A percentile compares a stretch with the other conserved stretches of the same genome.
These are phyloP conservation scores for Girardinichthys multiradiatus DNA, from an alignment of 2,113 vertebrate species.

Conservation along the genomic window DNA sequence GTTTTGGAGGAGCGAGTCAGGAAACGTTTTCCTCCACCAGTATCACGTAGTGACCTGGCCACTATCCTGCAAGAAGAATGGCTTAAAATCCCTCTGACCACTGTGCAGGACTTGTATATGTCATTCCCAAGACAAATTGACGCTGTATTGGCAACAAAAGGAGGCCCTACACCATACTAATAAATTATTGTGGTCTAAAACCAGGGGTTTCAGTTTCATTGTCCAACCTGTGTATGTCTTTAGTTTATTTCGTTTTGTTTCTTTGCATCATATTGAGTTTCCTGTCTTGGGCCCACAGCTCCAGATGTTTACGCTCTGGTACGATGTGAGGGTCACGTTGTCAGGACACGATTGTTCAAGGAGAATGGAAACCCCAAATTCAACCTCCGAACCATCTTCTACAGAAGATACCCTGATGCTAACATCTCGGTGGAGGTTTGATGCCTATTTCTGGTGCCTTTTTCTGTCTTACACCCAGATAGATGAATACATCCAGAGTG, in stretches of 20 bases:
- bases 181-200: no score
- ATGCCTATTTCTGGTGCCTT: not conserved
- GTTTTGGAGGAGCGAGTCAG: no score
- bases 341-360: conserved; percentile 77
- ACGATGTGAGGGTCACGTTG: conserved; percentile 73
- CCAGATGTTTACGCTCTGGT: conserved; percentile 80
- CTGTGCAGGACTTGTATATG: no score
- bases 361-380: conserved; percentile 79
- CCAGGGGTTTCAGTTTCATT: no score
- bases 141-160: no score
- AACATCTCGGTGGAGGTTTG: conserved; percentile 77
- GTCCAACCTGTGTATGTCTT: no score
- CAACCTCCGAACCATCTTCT: conserved; percentile 82
- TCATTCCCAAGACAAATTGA: no score
- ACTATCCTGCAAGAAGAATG: no score
- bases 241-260: not conserved
- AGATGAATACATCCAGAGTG: not conserved
- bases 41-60: no score
- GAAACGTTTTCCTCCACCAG: no score
- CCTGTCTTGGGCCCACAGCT: conserved; percentile 50
- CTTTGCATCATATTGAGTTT: not conserved
- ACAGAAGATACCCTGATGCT: conserved; percentile 73
- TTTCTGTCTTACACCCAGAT: not conserved
- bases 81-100: no score
- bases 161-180: no score